Percentiles rank a stretch among this genome's conserved stretches.
Evolutionary conservation across 2,113 vertebrate species (phyloP).

Genomic region (Lamprologus ornatipinnis): DNA sequence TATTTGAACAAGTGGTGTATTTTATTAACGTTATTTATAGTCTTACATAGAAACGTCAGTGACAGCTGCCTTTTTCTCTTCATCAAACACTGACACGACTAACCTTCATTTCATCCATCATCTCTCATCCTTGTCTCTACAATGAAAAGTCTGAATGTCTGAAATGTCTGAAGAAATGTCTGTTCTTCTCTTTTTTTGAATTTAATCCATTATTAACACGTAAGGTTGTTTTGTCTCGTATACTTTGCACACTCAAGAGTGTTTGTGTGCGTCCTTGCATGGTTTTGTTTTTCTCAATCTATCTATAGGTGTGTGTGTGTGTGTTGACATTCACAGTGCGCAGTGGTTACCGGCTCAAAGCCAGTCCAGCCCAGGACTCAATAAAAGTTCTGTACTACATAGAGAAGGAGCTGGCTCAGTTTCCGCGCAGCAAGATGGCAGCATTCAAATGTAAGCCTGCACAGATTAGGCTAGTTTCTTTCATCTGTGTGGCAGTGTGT

Average conservation of each 20-base stretch:
- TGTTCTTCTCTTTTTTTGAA: background rate
- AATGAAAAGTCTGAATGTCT: background rate
- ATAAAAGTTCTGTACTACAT: conserved; percentile 92
- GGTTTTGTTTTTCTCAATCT: background rate
- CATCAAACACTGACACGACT: background rate
- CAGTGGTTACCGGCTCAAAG: conserved; percentile 86
- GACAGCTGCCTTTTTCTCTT: background rate
- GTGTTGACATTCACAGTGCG: conserved; percentile 67
- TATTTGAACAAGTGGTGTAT: background rate
- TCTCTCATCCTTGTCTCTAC: background rate
- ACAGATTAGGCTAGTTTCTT: conserved; percentile 10
- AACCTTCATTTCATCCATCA: conserved; percentile 6
- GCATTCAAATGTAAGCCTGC: conserved; percentile 83
- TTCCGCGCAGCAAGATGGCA: conserved; percentile 80
- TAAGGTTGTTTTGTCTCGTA: background rate
- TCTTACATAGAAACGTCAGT: background rate
- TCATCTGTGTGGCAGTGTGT: background rate
- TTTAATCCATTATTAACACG: background rate
- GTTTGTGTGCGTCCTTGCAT: background rate
- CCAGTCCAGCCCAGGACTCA: conserved; percentile 85
- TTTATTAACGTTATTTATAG: background rate
- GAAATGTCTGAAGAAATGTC: background rate
- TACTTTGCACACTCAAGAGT: background rate
- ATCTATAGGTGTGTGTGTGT: background rate
- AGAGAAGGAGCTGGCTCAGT: conserved; percentile 88